phyloP scores from a whole-genome alignment of 2,888 invertebrate species.

The Amblyteles armatorius region DNA sequence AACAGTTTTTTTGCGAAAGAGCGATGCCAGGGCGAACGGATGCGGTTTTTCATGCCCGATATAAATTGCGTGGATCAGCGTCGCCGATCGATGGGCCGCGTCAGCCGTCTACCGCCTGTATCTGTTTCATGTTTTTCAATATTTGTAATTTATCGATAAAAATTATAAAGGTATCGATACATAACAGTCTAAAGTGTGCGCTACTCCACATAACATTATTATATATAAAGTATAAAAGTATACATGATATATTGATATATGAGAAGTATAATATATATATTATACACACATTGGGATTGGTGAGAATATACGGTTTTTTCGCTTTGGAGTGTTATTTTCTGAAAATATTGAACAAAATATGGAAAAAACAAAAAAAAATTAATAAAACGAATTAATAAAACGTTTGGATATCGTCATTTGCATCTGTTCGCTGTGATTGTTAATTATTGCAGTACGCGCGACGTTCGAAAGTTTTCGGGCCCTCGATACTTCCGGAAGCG shows the following conservation, averaged over 20 bases:
- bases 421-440: slow-evolving; percentile 31
- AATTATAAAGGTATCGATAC: slow-evolving; percentile 84
- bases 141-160: slow-evolving; percentile 84
- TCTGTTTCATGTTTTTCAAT: slow-evolving; percentile 85
- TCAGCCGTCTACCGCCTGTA: slow-evolving; percentile 76
- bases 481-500: background rate
- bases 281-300: slow-evolving; percentile 84
- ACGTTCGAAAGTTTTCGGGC: background rate
- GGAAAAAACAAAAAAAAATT: slow-evolving; percentile 83
- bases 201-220: slow-evolving; percentile 84
- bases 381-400: slow-evolving; percentile 78
- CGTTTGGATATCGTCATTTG: slow-evolving; percentile 64
- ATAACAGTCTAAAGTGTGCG: slow-evolving; percentile 84
- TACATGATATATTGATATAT: slow-evolving; percentile 79
- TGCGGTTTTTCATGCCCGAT: slow-evolving; percentile 45
- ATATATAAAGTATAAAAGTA: slow-evolving; percentile 83
- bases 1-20: slow-evolving; percentile 47
- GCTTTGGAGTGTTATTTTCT: slow-evolving; percentile 85
- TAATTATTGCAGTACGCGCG: slow-evolving; percentile 4
- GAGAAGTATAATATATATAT: slow-evolving; percentile 76
- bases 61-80: slow-evolving; percentile 55
- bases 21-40: slow-evolving; percentile 8
- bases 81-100: slow-evolving; percentile 60
- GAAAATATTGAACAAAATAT: slow-evolving; percentile 85
- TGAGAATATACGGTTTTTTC: slow-evolving; percentile 85